Conservation (phyloP, 2,113 vertebrate genomes). For the Percina caprodes region DNA sequence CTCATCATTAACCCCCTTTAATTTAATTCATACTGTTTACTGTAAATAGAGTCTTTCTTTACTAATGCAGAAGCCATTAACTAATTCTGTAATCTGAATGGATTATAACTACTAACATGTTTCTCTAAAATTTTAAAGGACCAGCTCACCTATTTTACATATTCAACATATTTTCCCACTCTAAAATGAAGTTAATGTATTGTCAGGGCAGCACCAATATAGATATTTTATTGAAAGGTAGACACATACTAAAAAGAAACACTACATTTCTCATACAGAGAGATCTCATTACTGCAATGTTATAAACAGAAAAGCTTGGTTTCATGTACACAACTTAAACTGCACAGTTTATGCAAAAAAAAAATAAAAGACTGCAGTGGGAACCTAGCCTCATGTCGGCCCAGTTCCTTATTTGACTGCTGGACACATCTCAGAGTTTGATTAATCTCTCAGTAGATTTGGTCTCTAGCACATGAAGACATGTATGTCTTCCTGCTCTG, state of each 20-base stretch:
- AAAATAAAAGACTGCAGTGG: not conserved
- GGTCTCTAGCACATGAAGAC: conserved; percentile 5
- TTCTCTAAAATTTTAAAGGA: not conserved
- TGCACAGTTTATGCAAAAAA: conserved; percentile 15
- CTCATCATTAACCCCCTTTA: not conserved
- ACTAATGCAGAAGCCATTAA: not conserved
- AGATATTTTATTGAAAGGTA: conserved; percentile 44
- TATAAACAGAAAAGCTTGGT: conserved; percentile 1
- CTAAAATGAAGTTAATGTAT: not conserved
- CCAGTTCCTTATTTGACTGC: not conserved
- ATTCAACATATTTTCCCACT: not conserved
- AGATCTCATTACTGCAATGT: not conserved
- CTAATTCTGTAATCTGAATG: conserved; percentile 15
- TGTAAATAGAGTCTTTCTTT: not conserved
- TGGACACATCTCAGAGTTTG: conserved; percentile 8
- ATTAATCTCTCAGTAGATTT: conserved; percentile 5
- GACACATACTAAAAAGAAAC: conserved; percentile 11
- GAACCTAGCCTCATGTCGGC: not conserved
- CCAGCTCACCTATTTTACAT: not conserved
- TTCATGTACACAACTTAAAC: not conserved
- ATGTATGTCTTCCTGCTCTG: not conserved
- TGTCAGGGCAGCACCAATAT: conserved; percentile 44
- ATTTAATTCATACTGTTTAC: not conserved
- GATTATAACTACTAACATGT: not conserved
- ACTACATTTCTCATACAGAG: not conserved